Evolutionary conservation across 2,797 vertebrate genomes (phyloP).

Genomic region (Phylloscopus collybita): DNA sequence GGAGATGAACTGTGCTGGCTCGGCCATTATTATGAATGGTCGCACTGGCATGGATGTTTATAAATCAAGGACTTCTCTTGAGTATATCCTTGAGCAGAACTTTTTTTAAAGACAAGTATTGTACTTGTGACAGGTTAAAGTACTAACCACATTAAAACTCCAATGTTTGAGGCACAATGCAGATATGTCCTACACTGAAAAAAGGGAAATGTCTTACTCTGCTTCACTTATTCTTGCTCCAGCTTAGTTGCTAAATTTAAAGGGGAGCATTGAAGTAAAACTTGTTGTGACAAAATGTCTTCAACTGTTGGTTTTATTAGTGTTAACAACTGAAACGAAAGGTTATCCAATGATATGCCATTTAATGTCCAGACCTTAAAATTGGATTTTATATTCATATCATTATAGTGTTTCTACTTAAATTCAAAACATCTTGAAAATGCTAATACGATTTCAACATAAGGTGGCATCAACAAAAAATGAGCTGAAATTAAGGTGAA

Average conservation of each 20-base stretch:
- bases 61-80: constrained; percentile 58
- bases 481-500: not conserved
- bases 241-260: not conserved
- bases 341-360: not conserved
- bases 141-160: constrained; percentile 75
- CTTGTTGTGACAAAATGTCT: not conserved
- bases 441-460: not conserved
- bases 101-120: constrained; percentile 57
- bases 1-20: constrained; percentile 34
- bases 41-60: constrained; percentile 46
- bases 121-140: constrained; percentile 72
- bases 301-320: not conserved
- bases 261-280: constrained; percentile 13
- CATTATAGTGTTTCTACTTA: not conserved
- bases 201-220: constrained; percentile 38
- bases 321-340: not conserved
- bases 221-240: constrained; percentile 39
- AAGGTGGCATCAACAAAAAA: not conserved
- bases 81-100: constrained; percentile 61
- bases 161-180: constrained; percentile 75
- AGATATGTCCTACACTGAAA: constrained; percentile 51
- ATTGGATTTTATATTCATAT: not conserved
- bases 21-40: constrained; percentile 22
- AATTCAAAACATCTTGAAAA: constrained; percentile 13
- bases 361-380: not conserved